A percentile compares a stretch with the other conserved stretches of the same genome.
Evolutionary conservation across 2,888 invertebrate species (phyloP).

Genomic region (Malthinus flaveolus): DNA sequence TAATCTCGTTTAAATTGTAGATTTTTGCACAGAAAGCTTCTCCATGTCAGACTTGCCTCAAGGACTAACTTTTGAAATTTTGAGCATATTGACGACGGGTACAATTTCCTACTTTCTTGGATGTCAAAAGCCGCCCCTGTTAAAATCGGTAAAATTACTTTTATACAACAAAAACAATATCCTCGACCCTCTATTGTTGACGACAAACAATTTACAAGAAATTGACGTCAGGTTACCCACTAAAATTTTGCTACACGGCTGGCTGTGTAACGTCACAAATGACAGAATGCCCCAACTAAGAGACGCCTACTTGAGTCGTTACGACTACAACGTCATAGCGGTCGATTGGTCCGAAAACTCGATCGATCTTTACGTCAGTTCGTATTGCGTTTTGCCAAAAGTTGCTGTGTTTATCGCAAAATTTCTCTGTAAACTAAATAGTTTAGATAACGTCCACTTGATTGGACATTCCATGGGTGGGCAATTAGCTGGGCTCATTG

Average conservation of each 20-base stretch:
- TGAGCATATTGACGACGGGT: neutral
- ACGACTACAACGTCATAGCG: slow-evolving; percentile 13
- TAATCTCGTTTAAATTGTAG: neutral
- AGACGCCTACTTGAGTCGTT: slow-evolving; percentile 12
- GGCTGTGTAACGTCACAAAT: slow-evolving; percentile 14
- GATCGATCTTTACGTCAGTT: slow-evolving; percentile 3
- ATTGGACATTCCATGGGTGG: slow-evolving; percentile 19
- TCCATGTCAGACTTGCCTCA: neutral
- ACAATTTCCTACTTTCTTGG: neutral
- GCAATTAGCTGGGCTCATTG: slow-evolving; percentile 13
- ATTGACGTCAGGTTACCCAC: neutral
- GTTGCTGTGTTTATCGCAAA: neutral
- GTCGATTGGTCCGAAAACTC: slow-evolving; percentile 14
- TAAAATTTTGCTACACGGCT: slow-evolving; percentile 11
- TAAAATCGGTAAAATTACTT: neutral
- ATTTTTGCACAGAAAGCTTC: slow-evolving; percentile 8
- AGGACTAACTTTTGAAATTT: neutral
- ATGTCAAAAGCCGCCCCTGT: neutral
- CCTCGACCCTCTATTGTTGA: neutral
- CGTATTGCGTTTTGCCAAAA: neutral
- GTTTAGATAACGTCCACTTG: neutral
- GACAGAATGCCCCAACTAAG: slow-evolving; percentile 13
- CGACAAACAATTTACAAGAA: neutral
- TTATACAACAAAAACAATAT: neutral
- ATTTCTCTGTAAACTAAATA: neutral